Conservation (phyloP, 1,140 invertebrate genomes). For the Liolophura sinensis region DNA sequence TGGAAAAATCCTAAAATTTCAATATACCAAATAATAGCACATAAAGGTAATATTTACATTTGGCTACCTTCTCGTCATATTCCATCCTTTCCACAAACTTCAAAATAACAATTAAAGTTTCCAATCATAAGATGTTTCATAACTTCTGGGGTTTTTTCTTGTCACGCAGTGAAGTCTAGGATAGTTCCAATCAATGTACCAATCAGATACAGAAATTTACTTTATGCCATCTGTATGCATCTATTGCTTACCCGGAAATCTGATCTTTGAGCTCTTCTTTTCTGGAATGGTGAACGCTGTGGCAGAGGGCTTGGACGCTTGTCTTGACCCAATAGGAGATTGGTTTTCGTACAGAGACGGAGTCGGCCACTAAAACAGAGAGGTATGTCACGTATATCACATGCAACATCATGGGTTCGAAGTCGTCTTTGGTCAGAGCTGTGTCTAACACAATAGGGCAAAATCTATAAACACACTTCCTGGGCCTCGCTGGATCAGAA, state of each 20-base stretch:
- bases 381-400: background rate
- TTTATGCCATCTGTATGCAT: too few species aligned
- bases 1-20: too few species aligned
- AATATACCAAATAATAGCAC: too few species aligned
- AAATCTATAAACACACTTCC: background rate
- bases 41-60: too few species aligned
- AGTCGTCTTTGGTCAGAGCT: background rate
- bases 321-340: constrained; percentile 25
- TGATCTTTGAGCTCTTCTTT: constrained; percentile 19
- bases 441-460: background rate
- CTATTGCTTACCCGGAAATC: constrained; percentile 19
- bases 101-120: too few species aligned
- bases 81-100: too few species aligned
- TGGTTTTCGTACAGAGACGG: constrained; percentile 28
- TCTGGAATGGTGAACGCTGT: constrained; percentile 32
- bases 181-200: too few species aligned
- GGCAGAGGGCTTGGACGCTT: constrained; percentile 25
- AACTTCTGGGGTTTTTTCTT: too few species aligned
- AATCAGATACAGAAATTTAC: too few species aligned
- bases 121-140: too few species aligned
- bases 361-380: constrained; percentile 36
- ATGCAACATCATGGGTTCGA: background rate
- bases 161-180: too few species aligned
- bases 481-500: background rate
- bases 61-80: too few species aligned